These are phyloP conservation scores for Labeo rohita DNA, from an alignment of 2,113 vertebrate species.

Conservation along the genomic window DNA sequence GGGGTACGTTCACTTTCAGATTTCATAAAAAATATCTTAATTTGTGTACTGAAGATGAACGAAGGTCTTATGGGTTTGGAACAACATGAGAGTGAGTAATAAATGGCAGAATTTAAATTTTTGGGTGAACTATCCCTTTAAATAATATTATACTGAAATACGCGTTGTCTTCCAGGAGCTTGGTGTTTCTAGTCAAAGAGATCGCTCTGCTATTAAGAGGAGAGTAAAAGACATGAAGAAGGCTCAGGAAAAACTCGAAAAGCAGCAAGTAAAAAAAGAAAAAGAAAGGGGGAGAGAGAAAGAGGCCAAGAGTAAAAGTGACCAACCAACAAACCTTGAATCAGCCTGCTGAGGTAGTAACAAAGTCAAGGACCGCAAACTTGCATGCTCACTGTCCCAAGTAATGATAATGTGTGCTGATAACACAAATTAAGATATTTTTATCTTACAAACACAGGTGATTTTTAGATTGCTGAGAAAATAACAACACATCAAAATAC, in stretches of 20 bases:
- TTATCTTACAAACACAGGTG: background rate
- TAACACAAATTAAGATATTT: no score
- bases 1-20: no score
- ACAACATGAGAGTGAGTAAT: no score
- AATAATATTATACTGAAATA: background rate
- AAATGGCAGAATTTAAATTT: no score
- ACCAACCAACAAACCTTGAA: constrained; percentile 70
- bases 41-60: no score
- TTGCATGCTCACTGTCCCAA: background rate
- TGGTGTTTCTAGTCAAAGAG: constrained; percentile 82
- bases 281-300: constrained; percentile 64
- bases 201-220: constrained; percentile 77
- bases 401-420: constrained; percentile 7
- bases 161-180: constrained; percentile 73
- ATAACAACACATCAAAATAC: background rate
- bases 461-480: constrained; percentile 1
- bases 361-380: background rate
- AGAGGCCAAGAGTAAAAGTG: constrained; percentile 73
- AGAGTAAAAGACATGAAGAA: constrained; percentile 82
- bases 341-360: constrained; percentile 72
- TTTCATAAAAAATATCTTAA: no score
- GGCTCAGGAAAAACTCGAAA: constrained; percentile 79
- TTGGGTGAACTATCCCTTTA: no score
- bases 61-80: no score
- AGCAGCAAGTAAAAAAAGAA: constrained; percentile 75